phyloP scores from a whole-genome alignment of 2,888 invertebrate species.

The Mycogona germanica region DNA sequence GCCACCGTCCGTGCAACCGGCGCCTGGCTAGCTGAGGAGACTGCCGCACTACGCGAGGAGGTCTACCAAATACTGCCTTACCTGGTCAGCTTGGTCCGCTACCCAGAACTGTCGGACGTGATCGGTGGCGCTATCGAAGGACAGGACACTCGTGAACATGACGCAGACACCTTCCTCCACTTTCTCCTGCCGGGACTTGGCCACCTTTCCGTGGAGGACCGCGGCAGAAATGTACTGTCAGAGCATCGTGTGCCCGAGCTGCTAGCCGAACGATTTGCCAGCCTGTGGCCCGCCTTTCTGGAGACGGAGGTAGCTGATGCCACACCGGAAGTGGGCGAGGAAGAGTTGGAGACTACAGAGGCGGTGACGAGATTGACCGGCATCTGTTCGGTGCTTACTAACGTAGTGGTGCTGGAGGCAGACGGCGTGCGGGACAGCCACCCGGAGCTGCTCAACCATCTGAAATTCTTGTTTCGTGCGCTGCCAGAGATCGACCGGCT shows the following conservation, averaged over 20 bases:
- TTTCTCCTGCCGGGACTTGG: constrained; percentile 79
- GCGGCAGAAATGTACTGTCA: constrained; percentile 64
- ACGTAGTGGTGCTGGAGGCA: constrained; percentile 75
- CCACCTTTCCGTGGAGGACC: constrained; percentile 82
- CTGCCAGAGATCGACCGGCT: constrained; percentile 70
- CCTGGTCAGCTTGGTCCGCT: constrained; percentile 55
- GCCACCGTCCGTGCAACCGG: constrained; percentile 71
- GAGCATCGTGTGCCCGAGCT: constrained; percentile 36
- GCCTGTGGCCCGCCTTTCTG: constrained; percentile 30
- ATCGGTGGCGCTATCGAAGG: no score
- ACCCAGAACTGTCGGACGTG: constrained; percentile 27
- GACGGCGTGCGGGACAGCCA: constrained; percentile 62
- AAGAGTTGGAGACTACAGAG: constrained; percentile 65
- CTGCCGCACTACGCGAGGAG: constrained; percentile 42
- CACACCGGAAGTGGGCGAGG: constrained; percentile 56
- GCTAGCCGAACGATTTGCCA: constrained; percentile 28
- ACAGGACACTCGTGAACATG: no score
- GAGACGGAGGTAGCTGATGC: constrained; percentile 32
- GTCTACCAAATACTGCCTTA: constrained; percentile 69
- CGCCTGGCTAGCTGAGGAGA: constrained; percentile 85
- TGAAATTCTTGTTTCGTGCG: constrained; percentile 75
- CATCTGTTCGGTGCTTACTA: constrained; percentile 84
- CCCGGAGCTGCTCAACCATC: constrained; percentile 54
- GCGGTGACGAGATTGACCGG: constrained; percentile 74
- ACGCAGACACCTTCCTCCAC: constrained; percentile 54